Evolutionary conservation across 2,888 invertebrate species (phyloP).

Genomic region (Allacma fusca): DNA sequence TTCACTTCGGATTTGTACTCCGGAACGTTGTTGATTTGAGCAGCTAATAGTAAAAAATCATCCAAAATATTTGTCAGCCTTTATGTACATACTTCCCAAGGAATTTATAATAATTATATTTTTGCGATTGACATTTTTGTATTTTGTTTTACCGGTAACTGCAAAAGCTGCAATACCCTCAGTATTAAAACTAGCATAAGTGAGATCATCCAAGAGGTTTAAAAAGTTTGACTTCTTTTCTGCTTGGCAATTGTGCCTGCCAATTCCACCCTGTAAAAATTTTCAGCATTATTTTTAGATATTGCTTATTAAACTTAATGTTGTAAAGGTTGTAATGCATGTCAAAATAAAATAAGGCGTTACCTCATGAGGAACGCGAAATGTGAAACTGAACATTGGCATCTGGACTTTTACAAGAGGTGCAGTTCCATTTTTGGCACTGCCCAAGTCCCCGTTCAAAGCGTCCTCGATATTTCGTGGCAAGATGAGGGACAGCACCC

Average conservation of each 20-base stretch:
- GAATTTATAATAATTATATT: too few relatives aligned
- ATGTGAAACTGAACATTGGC: constrained; percentile 31
- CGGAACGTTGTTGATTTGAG: constrained; percentile 27
- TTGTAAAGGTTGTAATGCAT: neutral
- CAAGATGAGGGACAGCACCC: constrained; percentile 33
- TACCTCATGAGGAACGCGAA: constrained; percentile 35
- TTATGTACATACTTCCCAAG: too few relatives aligned
- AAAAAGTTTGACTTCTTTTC: constrained; percentile 30
- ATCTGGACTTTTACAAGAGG: constrained; percentile 2
- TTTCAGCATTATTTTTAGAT: neutral
- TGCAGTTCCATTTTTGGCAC: constrained; percentile 34
- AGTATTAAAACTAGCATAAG: constrained; percentile 10
- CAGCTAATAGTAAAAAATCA: neutral
- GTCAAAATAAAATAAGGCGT: neutral
- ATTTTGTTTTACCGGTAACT: constrained; percentile 23
- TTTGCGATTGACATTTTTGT: too few relatives aligned
- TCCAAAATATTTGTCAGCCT: neutral
- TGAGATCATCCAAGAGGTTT: constrained; percentile 32
- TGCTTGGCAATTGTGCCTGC: constrained; percentile 1
- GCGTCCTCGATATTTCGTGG: constrained; percentile 37
- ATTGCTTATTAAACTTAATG: neutral
- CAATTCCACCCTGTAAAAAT: constrained; percentile 28
- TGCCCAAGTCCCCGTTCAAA: constrained; percentile 25
- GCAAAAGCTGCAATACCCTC: constrained; percentile 32
- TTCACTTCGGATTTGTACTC: constrained; percentile 25